Evolutionary conservation across 1,140 invertebrate genomes (phyloP).

Genomic region (Drosophila prosaltans): DNA sequence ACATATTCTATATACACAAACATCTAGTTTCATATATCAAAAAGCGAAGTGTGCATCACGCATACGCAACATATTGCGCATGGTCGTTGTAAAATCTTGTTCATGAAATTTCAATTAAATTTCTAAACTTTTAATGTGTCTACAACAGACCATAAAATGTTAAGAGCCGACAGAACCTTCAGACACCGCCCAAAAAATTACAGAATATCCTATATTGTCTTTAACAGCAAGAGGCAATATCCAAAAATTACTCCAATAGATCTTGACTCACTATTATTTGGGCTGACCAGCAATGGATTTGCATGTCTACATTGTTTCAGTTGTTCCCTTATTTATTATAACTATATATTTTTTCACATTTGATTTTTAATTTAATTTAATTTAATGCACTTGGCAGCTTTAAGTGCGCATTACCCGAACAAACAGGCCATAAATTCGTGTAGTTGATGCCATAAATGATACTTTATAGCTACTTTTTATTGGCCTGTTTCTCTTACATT

Average conservation of each 20-base stretch:
- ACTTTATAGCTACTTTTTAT: constrained; percentile 76
- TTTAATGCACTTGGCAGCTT: constrained; percentile 75
- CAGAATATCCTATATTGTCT: no score
- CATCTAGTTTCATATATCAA: neutral
- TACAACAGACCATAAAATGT: neutral
- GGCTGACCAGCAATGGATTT: constrained; percentile 20
- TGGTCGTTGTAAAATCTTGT: neutral
- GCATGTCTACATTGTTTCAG: constrained; percentile 17
- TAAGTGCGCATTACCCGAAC: constrained; percentile 69
- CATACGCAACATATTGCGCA: constrained; percentile 30
- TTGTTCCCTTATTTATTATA: constrained; percentile 34
- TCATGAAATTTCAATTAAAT: neutral
- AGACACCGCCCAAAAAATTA: no score
- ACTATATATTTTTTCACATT: constrained; percentile 21
- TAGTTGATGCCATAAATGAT: constrained; percentile 72
- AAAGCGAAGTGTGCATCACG: constrained; percentile 4
- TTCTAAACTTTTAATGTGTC: neutral
- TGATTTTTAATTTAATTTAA: constrained; percentile 62
- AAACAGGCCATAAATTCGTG: constrained; percentile 72
- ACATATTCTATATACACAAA: constrained; percentile 2
- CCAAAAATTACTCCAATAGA: neutral
- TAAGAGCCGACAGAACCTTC: neutral
- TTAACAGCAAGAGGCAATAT: no score
- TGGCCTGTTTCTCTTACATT: constrained; percentile 48
- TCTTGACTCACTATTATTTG: neutral